phyloP scores from a whole-genome alignment of 2,888 invertebrate genomes.

The Amorpha juglandis region DNA sequence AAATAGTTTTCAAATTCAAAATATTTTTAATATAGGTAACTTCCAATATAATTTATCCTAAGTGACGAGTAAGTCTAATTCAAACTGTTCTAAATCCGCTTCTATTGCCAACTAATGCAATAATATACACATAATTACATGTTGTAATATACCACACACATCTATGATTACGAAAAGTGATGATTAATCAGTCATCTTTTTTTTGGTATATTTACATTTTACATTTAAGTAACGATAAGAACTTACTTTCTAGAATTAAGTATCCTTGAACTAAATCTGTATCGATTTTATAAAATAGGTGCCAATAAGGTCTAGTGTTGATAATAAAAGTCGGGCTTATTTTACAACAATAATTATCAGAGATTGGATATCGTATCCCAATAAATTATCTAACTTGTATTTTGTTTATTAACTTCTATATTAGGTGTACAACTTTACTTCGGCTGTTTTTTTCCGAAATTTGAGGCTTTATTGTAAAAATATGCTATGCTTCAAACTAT shows the following conservation, averaged over 20 bases:
- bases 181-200: conserved; percentile 10
- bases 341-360: too few species aligned
- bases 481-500: too few species aligned
- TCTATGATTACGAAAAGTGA: conserved; percentile 18
- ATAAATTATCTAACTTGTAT: too few species aligned
- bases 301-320: background rate
- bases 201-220: background rate
- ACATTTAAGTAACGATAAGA: background rate
- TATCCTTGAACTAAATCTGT: conserved; percentile 19
- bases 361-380: too few species aligned
- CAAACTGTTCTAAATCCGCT: conserved; percentile 20
- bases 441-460: too few species aligned
- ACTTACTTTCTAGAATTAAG: conserved; percentile 19
- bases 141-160: conserved; percentile 20
- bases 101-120: conserved; percentile 1
- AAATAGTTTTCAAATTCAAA: too few species aligned
- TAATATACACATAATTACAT: conserved; percentile 14
- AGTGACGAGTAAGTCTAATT: too few species aligned
- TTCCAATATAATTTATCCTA: too few species aligned
- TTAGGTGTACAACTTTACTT: too few species aligned
- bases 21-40: too few species aligned
- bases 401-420: too few species aligned
- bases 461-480: too few species aligned
- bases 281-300: background rate
- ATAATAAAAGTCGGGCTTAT: background rate